Base-by-base conservation (phyloP, 2,113 vertebrate species). In the Dromas ardeola region DNA sequence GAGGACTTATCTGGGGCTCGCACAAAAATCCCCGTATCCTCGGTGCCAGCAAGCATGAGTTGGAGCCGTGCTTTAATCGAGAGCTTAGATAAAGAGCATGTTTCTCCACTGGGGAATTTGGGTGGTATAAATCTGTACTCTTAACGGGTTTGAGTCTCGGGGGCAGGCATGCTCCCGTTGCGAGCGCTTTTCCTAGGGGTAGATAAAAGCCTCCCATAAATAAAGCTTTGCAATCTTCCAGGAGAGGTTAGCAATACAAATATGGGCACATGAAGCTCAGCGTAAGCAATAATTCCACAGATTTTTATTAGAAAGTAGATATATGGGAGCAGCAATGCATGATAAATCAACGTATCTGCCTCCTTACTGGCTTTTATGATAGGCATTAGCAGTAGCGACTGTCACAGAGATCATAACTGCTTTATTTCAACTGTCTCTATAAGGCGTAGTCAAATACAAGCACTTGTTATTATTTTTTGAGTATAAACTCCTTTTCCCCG, bases 291-390 rank as follows among this genome's bases (percentile, higher is more conserved):
- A 91, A 96, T 97, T 98, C 94, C 76, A 61, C 74, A 93, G 92
- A 92, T 96, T 97, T 98, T 98, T 98, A 97, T 97, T 97, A 97
- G 95, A 83, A 94, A 91, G 85, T 89, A 95, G 96, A 96, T 97
- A 74, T 92, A 95, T 8, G 38, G 87, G 78, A 94, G 61, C 43
- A 96, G 82, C 81, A 87, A 86, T 61, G 70, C 65, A 45, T 84
- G 88, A 97, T 98, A 98, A 98, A 98, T 98, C 98, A 98, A 92
- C 29, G 7, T 78, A 93, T 95, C 95, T 94, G 85, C 92, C 93
- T 97, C 87, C 81, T 96, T 94, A 76, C 96, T 84, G 80, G 95
- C 73, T 97, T 98, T 98, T 98, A 98, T 97, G 97, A 95, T 88
- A 78, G 43, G 81, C 94, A 83, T 97, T 97, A 97, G 96, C 94